Evolutionary conservation across 2,113 vertebrate genomes (phyloP).

Genomic region (Suncus etruscus): DNA sequence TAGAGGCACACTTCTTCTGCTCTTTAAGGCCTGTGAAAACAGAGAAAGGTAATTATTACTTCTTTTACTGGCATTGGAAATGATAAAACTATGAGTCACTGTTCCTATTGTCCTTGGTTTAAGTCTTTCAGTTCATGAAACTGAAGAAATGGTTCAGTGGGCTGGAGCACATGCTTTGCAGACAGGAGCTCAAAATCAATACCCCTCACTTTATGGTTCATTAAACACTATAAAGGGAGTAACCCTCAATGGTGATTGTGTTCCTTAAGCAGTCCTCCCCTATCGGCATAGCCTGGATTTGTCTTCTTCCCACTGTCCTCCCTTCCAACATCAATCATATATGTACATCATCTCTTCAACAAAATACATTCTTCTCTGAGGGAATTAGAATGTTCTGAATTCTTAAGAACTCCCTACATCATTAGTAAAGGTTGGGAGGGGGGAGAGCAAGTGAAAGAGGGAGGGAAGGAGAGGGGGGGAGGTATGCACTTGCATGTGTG

Average conservation of each 20-base stretch:
- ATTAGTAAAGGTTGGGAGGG: rapidly evolving
- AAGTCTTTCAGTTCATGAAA: not conserved
- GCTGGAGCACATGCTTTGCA: no score
- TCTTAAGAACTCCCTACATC: not conserved
- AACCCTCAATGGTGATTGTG: no score
- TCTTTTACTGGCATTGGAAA: slow-evolving; percentile 12
- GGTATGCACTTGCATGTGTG: rapidly evolving
- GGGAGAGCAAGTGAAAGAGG: no score
- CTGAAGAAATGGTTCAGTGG: no score
- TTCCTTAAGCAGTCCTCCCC: rapidly evolving
- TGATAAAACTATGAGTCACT: not conserved
- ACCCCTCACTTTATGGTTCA: no score
- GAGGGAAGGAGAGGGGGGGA: rapidly evolving
- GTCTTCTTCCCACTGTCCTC: not conserved
- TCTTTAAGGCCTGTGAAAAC: slow-evolving; percentile 83
- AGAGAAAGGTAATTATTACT: not conserved
- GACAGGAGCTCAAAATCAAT: no score
- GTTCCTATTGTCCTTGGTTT: not conserved
- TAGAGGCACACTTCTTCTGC: slow-evolving; percentile 31
- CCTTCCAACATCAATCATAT: not conserved
- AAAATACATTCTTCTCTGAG: not conserved
- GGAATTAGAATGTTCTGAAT: not conserved
- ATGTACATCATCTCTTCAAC: not conserved
- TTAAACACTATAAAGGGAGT: no score
- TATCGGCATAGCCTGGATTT: not conserved